Base-by-base conservation (phyloP, 2,113 vertebrate genomes). In the Myodes glareolus region DNA sequence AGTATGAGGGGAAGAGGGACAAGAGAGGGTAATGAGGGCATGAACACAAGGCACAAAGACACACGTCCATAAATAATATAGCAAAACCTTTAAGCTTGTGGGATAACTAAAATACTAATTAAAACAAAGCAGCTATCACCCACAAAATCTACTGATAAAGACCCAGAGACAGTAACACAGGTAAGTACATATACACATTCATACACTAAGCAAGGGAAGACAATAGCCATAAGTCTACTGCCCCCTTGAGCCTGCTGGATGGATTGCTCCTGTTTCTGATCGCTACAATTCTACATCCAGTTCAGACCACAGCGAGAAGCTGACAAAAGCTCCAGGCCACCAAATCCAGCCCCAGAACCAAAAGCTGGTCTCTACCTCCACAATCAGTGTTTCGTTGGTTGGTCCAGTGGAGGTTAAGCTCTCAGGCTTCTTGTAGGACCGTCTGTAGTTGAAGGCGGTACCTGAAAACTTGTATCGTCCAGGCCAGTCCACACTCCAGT, bases 401-500 rank as follows among this genome's bases (percentile, higher is more conserved):
- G 99, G 99, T 11, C 99, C 99, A 3, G 96, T 52, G 33, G 99
- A 98, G 36, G 97, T 97, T 93, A 99, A 98, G 96, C 98, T 99
- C 98, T 99, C 99, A 0, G 99, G 99, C 91, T 98, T 98, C 93
- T 99, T 99, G 96, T 98, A 98, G 2, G 99, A 98, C 94, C 99
- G 99, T 97, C 98, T 99, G 96, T 99, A 99, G 78, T 99, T 97
- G 84, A 99, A 99, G 47, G 98, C 89, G 19, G 99, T 96, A 50
- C 99, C 99, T 17, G 99, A 98, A 47, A 99, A 99, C 36, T 94
- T 95, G 96, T 99, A 99, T 90, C 97, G 98, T 8, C 99, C 99
- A 0, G 99, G 99, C 99, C 99, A 99, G 98, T 99, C 99, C 80
- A 99, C 98, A 0, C 98, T 99, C 99, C 99, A 99, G 87, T 98